These are phyloP conservation scores for Cartodere bifasciata DNA, from an alignment of 2,888 invertebrate species.

Conservation along the genomic window DNA sequence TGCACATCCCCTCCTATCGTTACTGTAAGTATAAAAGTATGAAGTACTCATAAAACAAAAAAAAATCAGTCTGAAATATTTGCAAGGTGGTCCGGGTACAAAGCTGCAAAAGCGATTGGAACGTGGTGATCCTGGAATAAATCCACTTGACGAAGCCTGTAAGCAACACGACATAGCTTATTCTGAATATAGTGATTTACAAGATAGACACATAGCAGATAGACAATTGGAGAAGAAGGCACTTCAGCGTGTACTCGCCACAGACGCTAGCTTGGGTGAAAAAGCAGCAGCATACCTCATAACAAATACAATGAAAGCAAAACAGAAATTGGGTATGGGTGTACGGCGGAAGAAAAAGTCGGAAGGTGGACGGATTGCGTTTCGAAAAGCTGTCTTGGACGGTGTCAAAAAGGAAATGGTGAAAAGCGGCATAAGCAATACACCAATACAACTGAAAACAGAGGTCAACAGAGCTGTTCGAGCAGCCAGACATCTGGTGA, in stretches of 20 bases:
- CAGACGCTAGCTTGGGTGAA: conserved; percentile 21
- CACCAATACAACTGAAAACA: background rate
- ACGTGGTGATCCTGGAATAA: conserved; percentile 23
- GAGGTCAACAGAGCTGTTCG: conserved; percentile 1
- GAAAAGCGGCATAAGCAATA: background rate
- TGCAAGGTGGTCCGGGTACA: conserved; percentile 14
- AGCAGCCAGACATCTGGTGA: conserved; percentile 5
- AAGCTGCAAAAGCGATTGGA: conserved; percentile 17
- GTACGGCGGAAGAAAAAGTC: conserved; percentile 5
- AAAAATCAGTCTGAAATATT: too few species aligned
- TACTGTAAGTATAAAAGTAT: too few species aligned
- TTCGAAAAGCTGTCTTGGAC: conserved; percentile 1
- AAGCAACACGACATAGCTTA: conserved; percentile 25
- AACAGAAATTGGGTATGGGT: conserved; percentile 22
- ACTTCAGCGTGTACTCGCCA: conserved; percentile 17
- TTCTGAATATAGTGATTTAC: conserved; percentile 12
- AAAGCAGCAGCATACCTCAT: conserved; percentile 20
- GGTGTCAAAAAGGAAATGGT: background rate
- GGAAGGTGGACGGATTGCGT: background rate
- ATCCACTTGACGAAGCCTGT: conserved; percentile 21
- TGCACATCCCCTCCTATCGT: conserved; percentile 15
- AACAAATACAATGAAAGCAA: conserved; percentile 21
- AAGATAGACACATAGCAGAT: conserved; percentile 24
- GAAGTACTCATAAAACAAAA: too few species aligned
- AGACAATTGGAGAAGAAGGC: conserved; percentile 21